Evolutionary conservation across 2,113 vertebrate species (phyloP).

Genomic region (Sceloporus undulatus): DNA sequence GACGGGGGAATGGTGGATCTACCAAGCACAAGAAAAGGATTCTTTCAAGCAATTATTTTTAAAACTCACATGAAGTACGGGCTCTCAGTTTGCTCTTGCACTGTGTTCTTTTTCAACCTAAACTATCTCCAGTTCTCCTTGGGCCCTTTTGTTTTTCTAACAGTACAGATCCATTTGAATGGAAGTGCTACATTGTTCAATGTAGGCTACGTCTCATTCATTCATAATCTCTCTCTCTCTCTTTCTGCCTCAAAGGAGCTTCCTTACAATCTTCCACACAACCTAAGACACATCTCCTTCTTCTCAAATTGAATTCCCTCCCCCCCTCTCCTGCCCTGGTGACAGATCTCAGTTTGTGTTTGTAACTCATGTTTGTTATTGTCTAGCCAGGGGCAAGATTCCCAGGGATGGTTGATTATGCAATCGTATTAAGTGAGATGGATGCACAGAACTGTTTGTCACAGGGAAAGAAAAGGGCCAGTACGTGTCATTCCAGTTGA

Average conservation of each 20-base stretch:
- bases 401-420: slow-evolving; percentile 12
- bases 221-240: not conserved
- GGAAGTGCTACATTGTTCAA: not conserved
- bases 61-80: not conserved
- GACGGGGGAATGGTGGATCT: too few relatives aligned
- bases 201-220: not conserved
- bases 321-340: not conserved
- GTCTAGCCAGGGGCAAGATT: slow-evolving; percentile 20
- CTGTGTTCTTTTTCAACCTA: not conserved
- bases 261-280: not conserved
- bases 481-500: not conserved
- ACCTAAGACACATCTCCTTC: not conserved
- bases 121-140: not conserved
- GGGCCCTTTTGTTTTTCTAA: not conserved
- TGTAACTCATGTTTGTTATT: not conserved
- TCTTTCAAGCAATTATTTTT: not conserved
- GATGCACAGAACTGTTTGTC: not conserved
- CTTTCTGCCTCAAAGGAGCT: not conserved
- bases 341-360: slow-evolving; percentile 17
- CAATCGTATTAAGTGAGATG: not conserved
- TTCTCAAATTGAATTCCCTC: not conserved
- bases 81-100: too few relatives aligned
- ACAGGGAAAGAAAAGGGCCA: not conserved
- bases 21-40: too few relatives aligned
- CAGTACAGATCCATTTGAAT: not conserved